Percentiles rank a stretch among this genome's conserved stretches.
These are phyloP conservation scores for Zapus hudsonius DNA, from an alignment of 2,113 vertebrate genomes.

Conservation along the genomic window DNA sequence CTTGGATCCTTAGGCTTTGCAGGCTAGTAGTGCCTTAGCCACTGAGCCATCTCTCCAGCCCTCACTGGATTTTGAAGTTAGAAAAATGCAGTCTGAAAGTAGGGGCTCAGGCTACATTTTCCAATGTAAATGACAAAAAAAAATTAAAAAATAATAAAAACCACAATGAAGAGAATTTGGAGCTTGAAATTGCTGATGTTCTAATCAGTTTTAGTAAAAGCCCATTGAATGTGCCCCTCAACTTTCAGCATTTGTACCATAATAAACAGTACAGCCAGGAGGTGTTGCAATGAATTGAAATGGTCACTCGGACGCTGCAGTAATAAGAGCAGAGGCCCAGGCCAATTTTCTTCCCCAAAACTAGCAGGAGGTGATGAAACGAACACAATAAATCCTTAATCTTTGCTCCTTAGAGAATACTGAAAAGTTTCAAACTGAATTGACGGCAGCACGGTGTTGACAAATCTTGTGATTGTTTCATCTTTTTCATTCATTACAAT, in stretches of 20 bases:
- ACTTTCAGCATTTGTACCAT: slow-evolving; percentile 21
- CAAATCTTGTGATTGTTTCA: not conserved
- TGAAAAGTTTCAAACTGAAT: not conserved
- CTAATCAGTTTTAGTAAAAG: slow-evolving; percentile 43
- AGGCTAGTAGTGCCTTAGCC: no score
- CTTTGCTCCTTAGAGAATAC: slow-evolving; percentile 19
- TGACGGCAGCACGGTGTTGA: not conserved
- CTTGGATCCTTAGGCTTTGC: no score
- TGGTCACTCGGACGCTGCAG: not conserved
- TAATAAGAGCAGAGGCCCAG: not conserved
- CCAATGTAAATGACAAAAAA: not conserved
- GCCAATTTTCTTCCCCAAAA: not conserved
- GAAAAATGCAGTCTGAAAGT: not conserved
- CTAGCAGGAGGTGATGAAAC: not conserved
- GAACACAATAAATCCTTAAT: not conserved
- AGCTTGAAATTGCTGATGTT: not conserved
- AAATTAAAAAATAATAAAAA: not conserved
- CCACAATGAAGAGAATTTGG: not conserved
- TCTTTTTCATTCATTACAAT: slow-evolving; percentile 14
- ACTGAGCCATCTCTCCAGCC: no score
- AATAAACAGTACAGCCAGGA: not conserved
- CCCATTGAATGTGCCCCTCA: not conserved
- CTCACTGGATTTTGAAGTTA: not conserved
- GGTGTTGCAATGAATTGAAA: slow-evolving; percentile 12
- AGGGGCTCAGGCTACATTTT: not conserved